A percentile compares a stretch with the other conserved stretches of the same genome.
Conservation (phyloP, 2,113 vertebrate genomes). For the Myotis lucifugus region DNA sequence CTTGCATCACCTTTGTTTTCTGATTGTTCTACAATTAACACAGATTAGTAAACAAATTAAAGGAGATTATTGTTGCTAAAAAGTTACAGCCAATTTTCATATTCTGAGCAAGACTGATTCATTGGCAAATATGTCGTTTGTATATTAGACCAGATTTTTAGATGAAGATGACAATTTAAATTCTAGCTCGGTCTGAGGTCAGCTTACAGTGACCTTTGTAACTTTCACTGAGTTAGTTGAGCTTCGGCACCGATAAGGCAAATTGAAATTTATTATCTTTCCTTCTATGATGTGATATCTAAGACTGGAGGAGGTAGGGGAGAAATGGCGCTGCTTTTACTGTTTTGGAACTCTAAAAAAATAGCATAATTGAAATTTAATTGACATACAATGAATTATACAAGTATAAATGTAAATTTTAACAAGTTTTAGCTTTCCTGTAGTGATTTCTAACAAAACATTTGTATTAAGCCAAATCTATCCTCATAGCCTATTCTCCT, state of each 20-base stretch:
- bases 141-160: constrained; percentile 23
- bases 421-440: not conserved
- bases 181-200: constrained; percentile 40
- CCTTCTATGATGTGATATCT: not conserved
- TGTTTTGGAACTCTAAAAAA: not conserved
- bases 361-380: not conserved
- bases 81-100: not conserved
- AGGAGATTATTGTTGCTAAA: not conserved
- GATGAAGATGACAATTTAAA: constrained; percentile 57
- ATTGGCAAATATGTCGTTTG: not conserved
- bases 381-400: not conserved
- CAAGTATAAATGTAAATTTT: not conserved
- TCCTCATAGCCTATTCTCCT: not conserved
- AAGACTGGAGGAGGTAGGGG: not conserved
- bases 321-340: not conserved
- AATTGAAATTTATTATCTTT: not conserved
- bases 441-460: not conserved
- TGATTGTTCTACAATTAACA: constrained; percentile 5
- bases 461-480: not conserved
- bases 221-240: constrained; percentile 23
- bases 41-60: constrained; percentile 34
- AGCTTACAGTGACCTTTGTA: constrained; percentile 8
- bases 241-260: not conserved
- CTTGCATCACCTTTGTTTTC: not conserved
- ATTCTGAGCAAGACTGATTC: not conserved